Base-by-base conservation (phyloP, 2,113 vertebrate genomes). In the Cephalopterus ornatus region DNA sequence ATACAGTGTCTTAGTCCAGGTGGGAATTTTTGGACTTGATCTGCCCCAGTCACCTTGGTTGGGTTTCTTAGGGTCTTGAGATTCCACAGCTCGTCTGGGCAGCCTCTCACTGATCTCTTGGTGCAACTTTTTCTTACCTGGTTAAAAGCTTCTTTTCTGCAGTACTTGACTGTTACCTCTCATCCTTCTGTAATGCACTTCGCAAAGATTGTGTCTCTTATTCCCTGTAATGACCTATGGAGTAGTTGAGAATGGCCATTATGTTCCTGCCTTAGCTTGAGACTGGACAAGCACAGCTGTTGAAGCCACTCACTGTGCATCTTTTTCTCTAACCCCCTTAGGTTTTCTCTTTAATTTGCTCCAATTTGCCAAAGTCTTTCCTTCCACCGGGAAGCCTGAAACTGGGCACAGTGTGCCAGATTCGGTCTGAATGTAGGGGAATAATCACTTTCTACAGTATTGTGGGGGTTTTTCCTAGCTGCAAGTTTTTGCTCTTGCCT, bases 321-420 rank as follows among this genome's bases (percentile, higher is more conserved):
- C 42, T 62, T 74, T 62, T 86, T 42, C 50, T 71, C 14, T 66
- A 12, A 5, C 17, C 26, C 28, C 5, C 5, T 47, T 68, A 47
- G 39, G 6, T 61, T 92, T 92, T 52, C 33, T 58, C 14, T 92
- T 84, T 55, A 18, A 71, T 89, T 87, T 92, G 28, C 21, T 92
- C 15, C 7, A 14, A 6, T 92, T 91, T 87, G 32, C 77, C 41
- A 2, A 58, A 78, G 41, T 61, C 50, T 76, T 68, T 82, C 19
- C 11, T 58, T 85, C 24, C 37, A 4, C 35, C n/a, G 21, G 5
- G 33, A 11, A 77, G 32, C 42, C 47, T 30, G 16, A 62, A 76
- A 72, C 14, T 21, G 13, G 20, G 27, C n/a, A 41, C 21, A 16
- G 2, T 50, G 9, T 66, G 33, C 28, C 46, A 73, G 75, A 37